phyloP scores from a whole-genome alignment of 2,113 vertebrate genomes.

The Pogonocichla stellata region DNA sequence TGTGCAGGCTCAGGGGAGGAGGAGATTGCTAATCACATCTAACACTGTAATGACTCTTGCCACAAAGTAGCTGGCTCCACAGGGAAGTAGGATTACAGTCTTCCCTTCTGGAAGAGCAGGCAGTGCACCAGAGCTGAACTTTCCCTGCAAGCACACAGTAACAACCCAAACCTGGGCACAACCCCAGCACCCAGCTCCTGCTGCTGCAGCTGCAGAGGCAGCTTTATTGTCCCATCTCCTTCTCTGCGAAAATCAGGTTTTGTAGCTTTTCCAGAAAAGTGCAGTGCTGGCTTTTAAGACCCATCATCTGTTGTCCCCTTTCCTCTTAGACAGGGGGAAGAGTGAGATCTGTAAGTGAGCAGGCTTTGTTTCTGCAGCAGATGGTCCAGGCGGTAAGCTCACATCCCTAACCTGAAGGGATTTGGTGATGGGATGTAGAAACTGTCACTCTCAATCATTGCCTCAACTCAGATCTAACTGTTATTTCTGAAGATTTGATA shows the following conservation, averaged over 20 bases:
- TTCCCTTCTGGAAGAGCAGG: constrained; percentile 6
- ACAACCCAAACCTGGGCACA: neutral
- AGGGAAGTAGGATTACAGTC: neutral
- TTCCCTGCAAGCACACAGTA: neutral
- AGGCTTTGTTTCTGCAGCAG: neutral
- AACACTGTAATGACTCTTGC: constrained; percentile 15
- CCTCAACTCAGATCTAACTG: neutral
- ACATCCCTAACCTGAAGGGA: neutral
- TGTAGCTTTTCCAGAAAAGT: neutral
- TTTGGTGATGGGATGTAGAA: neutral
- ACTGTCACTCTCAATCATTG: neutral
- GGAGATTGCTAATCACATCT: constrained; percentile 14
- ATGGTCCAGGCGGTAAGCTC: neutral
- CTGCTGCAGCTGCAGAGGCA: neutral
- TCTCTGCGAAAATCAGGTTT: fast-evolving
- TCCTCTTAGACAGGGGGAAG: neutral
- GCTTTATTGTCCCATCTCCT: neutral
- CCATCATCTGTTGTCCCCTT: neutral
- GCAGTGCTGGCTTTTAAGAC: neutral
- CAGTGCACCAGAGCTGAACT: neutral
- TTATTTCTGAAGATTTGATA: neutral
- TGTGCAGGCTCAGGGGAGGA: neutral
- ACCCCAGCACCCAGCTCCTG: neutral
- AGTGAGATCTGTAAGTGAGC: neutral
- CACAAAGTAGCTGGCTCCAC: neutral